phyloP scores from a whole-genome alignment of 2,888 invertebrate species.

The Agrochola macilenta region DNA sequence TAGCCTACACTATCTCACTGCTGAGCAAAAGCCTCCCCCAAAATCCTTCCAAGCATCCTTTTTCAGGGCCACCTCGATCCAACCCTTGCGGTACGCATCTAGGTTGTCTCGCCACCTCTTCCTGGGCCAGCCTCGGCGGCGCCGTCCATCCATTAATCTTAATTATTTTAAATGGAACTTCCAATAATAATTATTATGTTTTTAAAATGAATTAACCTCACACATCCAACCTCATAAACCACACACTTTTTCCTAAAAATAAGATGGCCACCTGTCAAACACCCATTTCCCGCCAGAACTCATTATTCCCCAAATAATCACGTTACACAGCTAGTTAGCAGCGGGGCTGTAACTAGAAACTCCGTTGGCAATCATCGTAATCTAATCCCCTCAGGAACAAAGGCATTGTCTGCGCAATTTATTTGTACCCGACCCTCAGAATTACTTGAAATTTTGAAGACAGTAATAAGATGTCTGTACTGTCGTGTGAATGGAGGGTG shows the following conservation, averaged over 20 bases:
- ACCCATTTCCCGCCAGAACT: constrained; percentile 41
- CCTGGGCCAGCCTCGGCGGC: no score
- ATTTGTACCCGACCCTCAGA: constrained; percentile 57
- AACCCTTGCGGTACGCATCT: no score
- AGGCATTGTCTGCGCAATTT: constrained; percentile 61
- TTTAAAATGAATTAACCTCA: not conserved
- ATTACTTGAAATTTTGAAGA: constrained; percentile 62
- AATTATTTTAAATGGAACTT: not conserved
- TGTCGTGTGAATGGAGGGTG: constrained; percentile 35
- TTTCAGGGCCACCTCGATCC: no score
- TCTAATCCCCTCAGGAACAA: constrained; percentile 59
- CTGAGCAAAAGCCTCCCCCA: no score
- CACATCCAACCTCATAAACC: constrained; percentile 4
- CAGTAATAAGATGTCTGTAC: constrained; percentile 47
- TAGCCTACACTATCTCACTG: no score
- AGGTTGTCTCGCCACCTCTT: no score
- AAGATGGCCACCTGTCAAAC: constrained; percentile 54
- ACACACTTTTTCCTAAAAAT: constrained; percentile 3
- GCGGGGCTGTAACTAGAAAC: constrained; percentile 51
- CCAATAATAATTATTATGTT: not conserved
- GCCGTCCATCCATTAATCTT: no score
- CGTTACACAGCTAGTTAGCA: constrained; percentile 47
- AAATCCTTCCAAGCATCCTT: no score
- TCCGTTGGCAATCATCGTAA: constrained; percentile 62
- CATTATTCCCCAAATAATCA: constrained; percentile 43